Conservation (phyloP, 2,888 invertebrate genomes). For the Ochropleura plecta region DNA sequence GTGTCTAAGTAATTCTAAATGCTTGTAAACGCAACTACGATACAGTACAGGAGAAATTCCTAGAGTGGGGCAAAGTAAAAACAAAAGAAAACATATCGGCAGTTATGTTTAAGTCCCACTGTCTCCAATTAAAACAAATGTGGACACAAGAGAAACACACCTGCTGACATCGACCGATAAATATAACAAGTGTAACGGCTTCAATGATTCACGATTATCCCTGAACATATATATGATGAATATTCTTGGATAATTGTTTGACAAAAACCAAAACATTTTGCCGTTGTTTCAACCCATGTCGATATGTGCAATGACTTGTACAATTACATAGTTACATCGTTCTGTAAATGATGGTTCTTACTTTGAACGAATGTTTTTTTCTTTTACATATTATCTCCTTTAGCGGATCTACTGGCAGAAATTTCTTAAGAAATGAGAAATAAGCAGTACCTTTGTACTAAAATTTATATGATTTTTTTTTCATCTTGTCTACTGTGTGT, state of each 20-base stretch:
- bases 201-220: conserved; percentile 67
- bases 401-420: too few relatives aligned
- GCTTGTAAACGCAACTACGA: too few relatives aligned
- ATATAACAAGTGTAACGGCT: conserved; percentile 70
- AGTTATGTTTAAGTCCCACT: too few relatives aligned
- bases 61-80: too few relatives aligned
- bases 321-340: neutral
- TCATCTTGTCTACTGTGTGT: too few relatives aligned
- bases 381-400: neutral
- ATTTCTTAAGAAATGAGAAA: too few relatives aligned
- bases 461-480: too few relatives aligned
- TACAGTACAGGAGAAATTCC: too few relatives aligned
- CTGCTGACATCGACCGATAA: conserved; percentile 64
- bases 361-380: neutral
- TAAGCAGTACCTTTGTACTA: too few relatives aligned
- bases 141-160: conserved; percentile 52
- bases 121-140: neutral
- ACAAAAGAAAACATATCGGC: too few relatives aligned
- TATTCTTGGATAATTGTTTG: conserved; percentile 37
- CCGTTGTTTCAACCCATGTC: neutral
- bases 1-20: too few relatives aligned
- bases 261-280: conserved; percentile 1
- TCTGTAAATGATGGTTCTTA: neutral
- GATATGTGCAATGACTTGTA: neutral
- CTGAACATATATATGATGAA: conserved; percentile 40